phyloP scores from a whole-genome alignment of 92 coral and sea anemone species.

The Epizoanthus rinbou region DNA sequence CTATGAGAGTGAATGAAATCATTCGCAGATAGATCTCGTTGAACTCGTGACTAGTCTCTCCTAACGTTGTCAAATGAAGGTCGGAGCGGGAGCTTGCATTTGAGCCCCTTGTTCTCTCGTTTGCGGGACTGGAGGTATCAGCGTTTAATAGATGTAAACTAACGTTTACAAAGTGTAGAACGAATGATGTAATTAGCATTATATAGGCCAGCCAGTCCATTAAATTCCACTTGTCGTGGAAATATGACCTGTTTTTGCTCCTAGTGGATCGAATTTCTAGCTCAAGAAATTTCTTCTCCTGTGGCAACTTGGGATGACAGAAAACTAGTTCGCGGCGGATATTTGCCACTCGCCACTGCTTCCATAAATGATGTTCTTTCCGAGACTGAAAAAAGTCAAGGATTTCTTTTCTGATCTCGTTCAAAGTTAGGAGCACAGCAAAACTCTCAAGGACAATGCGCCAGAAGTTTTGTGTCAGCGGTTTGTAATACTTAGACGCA shows the following conservation, averaged over 20 bases:
- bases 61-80: constrained; percentile 29
- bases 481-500: constrained; percentile 59
- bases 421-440: constrained; percentile 62
- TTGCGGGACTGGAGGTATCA: not conserved
- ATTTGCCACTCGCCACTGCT: constrained; percentile 66
- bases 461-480: constrained; percentile 76
- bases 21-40: constrained; percentile 58
- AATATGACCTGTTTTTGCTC: constrained; percentile 60
- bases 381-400: constrained; percentile 70
- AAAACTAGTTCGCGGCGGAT: constrained; percentile 70
- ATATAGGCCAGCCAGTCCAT: constrained; percentile 81
- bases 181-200: constrained; percentile 62
- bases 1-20: constrained; percentile 64
- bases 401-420: constrained; percentile 79
- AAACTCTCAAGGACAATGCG: constrained; percentile 67
- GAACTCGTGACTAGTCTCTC: constrained; percentile 26
- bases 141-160: constrained; percentile 29
- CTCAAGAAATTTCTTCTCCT: constrained; percentile 70
- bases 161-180: constrained; percentile 61
- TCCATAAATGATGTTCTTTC: constrained; percentile 56
- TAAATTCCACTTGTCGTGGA: constrained; percentile 81
- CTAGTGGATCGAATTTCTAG: constrained; percentile 54
- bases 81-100: not conserved
- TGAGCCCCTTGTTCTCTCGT: not conserved
- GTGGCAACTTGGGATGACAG: constrained; percentile 85